phyloP scores from a whole-genome alignment of 2,113 vertebrate species.

The Tenrec ecaudatus region DNA sequence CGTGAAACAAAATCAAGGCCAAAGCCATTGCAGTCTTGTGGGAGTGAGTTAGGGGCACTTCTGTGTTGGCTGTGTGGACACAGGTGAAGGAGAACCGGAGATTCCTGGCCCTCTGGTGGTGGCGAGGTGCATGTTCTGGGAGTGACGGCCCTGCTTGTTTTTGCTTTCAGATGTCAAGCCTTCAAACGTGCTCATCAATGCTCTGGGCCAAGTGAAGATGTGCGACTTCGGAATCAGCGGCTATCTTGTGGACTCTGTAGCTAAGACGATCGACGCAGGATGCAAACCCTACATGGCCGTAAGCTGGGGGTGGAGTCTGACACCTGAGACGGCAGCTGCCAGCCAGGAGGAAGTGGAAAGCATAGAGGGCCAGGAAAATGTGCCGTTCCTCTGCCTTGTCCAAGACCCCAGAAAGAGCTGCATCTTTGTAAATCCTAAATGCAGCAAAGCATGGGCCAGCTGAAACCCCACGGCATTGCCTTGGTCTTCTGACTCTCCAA shows the following conservation, averaged over 20 bases:
- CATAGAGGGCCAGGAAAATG: background rate
- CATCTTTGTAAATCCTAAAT: background rate
- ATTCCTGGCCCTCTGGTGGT: conserved; percentile 78
- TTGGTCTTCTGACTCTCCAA: background rate
- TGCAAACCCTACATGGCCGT: conserved; percentile 99
- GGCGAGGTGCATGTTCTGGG: background rate
- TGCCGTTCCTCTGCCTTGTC: background rate
- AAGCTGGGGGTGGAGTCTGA: conserved; percentile 75
- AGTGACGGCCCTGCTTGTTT: conserved; percentile 53
- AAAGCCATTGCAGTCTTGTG: background rate
- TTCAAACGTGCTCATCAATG: conserved; percentile 98
- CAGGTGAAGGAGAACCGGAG: background rate
- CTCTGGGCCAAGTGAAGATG: conserved; percentile 98
- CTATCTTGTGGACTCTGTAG: conserved; percentile 97
- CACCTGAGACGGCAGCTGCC: accelerated
- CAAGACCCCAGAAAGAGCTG: background rate
- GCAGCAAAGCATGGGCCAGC: background rate
- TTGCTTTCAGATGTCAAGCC: conserved; percentile 95
- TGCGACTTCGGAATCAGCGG: conserved; percentile 99
- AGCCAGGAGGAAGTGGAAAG: background rate
- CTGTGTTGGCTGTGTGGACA: accelerated
- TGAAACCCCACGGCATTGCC: background rate
- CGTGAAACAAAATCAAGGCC: background rate
- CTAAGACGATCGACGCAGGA: conserved; percentile 97
- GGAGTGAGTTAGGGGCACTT: background rate